A percentile compares a stretch with the other conserved stretches of the same genome.
These are phyloP conservation scores for human DNA, from an alignment of 2,113 vertebrate genomes.

Conservation along the genomic window DNA sequence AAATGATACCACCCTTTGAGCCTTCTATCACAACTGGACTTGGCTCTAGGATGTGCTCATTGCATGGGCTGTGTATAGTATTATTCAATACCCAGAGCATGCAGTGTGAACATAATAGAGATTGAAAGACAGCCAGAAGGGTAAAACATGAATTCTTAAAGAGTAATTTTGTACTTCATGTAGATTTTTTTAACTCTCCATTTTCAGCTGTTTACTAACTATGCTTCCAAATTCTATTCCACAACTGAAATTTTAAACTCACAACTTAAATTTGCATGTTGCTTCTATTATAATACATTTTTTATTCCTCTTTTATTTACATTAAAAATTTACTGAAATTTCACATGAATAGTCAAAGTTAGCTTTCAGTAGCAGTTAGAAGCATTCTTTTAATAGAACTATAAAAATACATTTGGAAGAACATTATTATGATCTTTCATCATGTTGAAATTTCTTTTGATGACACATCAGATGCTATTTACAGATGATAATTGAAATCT, in stretches of 20 bases:
- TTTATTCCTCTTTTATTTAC: constrained; percentile 22
- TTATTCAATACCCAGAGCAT: constrained; percentile 83
- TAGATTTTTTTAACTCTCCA: constrained; percentile 6
- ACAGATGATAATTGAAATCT: background rate
- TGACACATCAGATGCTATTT: background rate
- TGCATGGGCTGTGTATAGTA: constrained; percentile 87
- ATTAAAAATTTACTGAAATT: constrained; percentile 15
- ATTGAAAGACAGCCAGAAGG: constrained; percentile 41
- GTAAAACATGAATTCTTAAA: background rate
- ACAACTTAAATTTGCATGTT: background rate
- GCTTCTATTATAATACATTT: constrained; percentile 24
- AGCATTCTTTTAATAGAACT: constrained; percentile 1
- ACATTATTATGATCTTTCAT: constrained; percentile 9
- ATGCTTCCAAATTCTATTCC: background rate
- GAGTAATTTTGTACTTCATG: background rate
- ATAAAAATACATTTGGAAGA: background rate
- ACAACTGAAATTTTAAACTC: constrained; percentile 22
- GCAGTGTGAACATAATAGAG: constrained; percentile 86
- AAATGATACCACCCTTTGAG: background rate
- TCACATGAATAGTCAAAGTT: background rate
- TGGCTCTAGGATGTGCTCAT: constrained; percentile 83
- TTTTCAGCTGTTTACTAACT: constrained; percentile 1
- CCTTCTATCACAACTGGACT: background rate
- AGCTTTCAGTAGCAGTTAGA: background rate
- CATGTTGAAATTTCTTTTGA: constrained; percentile 4